Conservation (phyloP, 2,113 vertebrate species). For the Notothenia coriiceps region DNA sequence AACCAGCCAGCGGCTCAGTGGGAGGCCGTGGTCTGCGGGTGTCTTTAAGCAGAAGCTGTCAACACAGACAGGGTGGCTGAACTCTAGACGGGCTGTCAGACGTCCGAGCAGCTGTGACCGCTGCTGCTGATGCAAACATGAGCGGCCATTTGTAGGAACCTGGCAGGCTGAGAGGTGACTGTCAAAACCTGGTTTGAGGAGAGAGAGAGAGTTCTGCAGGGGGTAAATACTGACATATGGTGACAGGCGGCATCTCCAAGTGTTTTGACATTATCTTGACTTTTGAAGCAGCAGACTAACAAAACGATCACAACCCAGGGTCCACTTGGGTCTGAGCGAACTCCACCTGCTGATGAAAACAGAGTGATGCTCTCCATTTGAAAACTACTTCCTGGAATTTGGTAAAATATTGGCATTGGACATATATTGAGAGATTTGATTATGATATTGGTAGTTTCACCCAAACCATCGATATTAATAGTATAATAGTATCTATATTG, state of each 20-base stretch:
- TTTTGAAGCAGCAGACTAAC: slow-evolving; percentile 13
- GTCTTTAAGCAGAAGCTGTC: slow-evolving; percentile 74
- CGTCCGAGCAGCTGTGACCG: slow-evolving; percentile 67
- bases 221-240: slow-evolving; percentile 4
- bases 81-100: slow-evolving; percentile 73
- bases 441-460: background rate
- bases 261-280: slow-evolving; percentile 11
- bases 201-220: slow-evolving; percentile 19
- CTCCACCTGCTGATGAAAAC: background rate
- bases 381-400: background rate
- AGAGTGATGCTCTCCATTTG: background rate
- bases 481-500: too few relatives aligned
- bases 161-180: slow-evolving; percentile 68
- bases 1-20: slow-evolving; percentile 53
- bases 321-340: background rate
- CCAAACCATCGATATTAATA: background rate
- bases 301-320: slow-evolving; percentile 11
- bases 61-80: slow-evolving; percentile 70
- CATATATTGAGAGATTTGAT: background rate
- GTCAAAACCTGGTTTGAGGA: slow-evolving; percentile 54
- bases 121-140: slow-evolving; percentile 72
- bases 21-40: slow-evolving; percentile 55
- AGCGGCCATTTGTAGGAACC: slow-evolving; percentile 73
- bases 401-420: background rate
- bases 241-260: slow-evolving; percentile 2